Evolutionary conservation across 1,140 invertebrate species (phyloP).

Genomic region (Aphelenchoides fujianensis): DNA sequence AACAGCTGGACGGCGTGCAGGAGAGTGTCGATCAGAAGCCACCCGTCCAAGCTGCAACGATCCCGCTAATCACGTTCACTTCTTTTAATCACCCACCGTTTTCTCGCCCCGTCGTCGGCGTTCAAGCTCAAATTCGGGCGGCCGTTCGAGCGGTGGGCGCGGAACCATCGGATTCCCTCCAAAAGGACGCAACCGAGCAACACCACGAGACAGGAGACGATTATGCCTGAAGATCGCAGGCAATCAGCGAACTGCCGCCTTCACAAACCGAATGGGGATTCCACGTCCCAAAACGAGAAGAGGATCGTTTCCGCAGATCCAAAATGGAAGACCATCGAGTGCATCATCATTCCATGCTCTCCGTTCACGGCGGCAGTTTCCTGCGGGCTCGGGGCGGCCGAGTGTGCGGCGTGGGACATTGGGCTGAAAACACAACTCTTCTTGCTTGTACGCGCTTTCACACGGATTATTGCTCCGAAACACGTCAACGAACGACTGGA

Average conservation of each 20-base stretch:
- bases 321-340: slow-evolving; percentile 59
- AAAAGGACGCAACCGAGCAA: slow-evolving; percentile 47
- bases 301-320: slow-evolving; percentile 54
- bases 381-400: not conserved
- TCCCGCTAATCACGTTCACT: not conserved
- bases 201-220: slow-evolving; percentile 53
- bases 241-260: not conserved
- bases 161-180: slow-evolving; percentile 51
- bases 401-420: not conserved
- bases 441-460: no score
- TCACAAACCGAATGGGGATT: slow-evolving; percentile 39
- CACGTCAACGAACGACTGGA: no score
- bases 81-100: not conserved
- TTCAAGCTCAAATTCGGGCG: slow-evolving; percentile 20
- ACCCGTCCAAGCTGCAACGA: slow-evolving; percentile 28
- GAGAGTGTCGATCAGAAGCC: slow-evolving; percentile 78
- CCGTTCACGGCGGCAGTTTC: slow-evolving; percentile 1
- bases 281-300: slow-evolving; percentile 52
- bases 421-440: no score
- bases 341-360: slow-evolving; percentile 26
- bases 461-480: no score
- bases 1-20: slow-evolving; percentile 85
- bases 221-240: slow-evolving; percentile 48
- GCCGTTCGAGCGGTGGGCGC: slow-evolving; percentile 38
- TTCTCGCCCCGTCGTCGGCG: not conserved